A percentile compares a stretch with the other conserved stretches of the same genome.
Conservation (phyloP, 2,113 vertebrate genomes). For the Neogobius melanostomus region DNA sequence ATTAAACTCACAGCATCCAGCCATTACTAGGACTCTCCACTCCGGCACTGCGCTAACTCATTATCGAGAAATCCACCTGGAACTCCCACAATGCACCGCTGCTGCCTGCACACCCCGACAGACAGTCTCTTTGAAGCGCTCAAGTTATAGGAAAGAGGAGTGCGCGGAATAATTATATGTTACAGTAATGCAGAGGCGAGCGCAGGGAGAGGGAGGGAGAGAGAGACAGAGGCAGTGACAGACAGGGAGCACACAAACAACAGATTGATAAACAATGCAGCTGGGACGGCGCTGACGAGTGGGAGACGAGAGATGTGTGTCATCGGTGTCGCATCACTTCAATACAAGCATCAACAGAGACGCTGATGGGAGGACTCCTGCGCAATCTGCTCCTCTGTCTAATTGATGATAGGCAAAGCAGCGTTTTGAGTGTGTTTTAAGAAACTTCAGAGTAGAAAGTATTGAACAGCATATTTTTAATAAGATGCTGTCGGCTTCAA, state of each 20-base stretch:
- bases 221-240: constrained; percentile 34
- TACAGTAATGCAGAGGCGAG: constrained; percentile 63
- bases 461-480: background rate
- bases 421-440: background rate
- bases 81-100: constrained; percentile 78
- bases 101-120: constrained; percentile 67
- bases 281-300: constrained; percentile 37
- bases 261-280: constrained; percentile 64
- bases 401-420: constrained; percentile 9
- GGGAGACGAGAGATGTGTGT: constrained; percentile 25
- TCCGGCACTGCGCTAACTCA: constrained; percentile 71
- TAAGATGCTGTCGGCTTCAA: background rate
- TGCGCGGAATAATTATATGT: constrained; percentile 77
- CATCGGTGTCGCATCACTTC: constrained; percentile 27
- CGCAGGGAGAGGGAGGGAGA: constrained; percentile 4
- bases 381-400: background rate
- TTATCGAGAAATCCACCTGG: constrained; percentile 82
- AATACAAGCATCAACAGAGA: constrained; percentile 11
- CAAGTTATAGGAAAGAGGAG: constrained; percentile 72
- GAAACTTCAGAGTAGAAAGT: background rate
- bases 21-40: constrained; percentile 77
- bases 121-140: constrained; percentile 72
- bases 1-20: constrained; percentile 76
- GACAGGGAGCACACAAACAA: constrained; percentile 65
- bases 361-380: constrained; percentile 12